phyloP scores from a whole-genome alignment of 1,140 invertebrate species.

The Bombus waltoni region DNA sequence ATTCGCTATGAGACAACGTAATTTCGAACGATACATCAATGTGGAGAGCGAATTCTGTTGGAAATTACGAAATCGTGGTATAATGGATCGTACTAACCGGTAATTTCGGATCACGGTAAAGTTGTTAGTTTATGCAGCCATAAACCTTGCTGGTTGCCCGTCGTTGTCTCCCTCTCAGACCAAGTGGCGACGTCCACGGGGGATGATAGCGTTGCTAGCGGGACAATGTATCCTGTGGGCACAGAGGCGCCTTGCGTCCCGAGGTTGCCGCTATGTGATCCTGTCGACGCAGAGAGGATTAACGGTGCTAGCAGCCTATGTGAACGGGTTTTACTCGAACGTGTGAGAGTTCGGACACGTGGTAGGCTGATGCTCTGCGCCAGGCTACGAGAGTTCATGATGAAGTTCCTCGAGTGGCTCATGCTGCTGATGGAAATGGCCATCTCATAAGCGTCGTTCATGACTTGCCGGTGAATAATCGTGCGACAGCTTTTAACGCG shows the following conservation, averaged over 20 bases:
- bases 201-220: slow-evolving; percentile 38
- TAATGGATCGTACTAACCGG: neutral
- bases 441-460: neutral
- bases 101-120: slow-evolving; percentile 44
- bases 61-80: slow-evolving; percentile 11
- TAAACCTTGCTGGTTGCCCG: slow-evolving; percentile 45
- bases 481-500: neutral
- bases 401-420: neutral
- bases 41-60: neutral
- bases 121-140: slow-evolving; percentile 52
- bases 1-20: neutral
- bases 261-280: slow-evolving; percentile 53
- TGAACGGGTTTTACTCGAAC: slow-evolving; percentile 49
- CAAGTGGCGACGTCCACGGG: slow-evolving; percentile 15
- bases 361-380: slow-evolving; percentile 27
- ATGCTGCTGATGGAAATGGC: neutral
- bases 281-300: slow-evolving; percentile 67
- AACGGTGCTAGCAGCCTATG: slow-evolving; percentile 41
- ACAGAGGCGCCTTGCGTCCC: slow-evolving; percentile 44
- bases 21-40: neutral
- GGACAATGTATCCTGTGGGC: slow-evolving; percentile 54
- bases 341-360: slow-evolving; percentile 39
- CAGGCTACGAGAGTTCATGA: slow-evolving; percentile 1
- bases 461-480: neutral
- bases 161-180: slow-evolving; percentile 27